A percentile compares a stretch with the other conserved stretches of the same genome.
These are phyloP conservation scores for Parazoanthus atlanticus DNA, from an alignment of 92 coral and sea anemone genomes.

Conservation along the genomic window DNA sequence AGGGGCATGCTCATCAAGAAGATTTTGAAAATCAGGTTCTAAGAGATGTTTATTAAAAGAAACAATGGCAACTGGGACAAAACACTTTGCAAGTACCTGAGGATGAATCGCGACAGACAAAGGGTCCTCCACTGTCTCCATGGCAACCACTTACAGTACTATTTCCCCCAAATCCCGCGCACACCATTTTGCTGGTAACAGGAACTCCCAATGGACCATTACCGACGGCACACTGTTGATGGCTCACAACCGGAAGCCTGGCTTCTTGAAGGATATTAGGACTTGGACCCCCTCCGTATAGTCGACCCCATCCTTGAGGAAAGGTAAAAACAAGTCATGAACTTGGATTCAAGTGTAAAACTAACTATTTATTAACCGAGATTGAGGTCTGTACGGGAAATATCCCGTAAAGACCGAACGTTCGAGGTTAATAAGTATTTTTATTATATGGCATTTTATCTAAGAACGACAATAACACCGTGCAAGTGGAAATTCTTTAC, in stretches of 20 bases:
- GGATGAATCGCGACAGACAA: constrained; percentile 42
- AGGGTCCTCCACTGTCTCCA: constrained; percentile 63
- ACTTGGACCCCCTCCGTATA: background rate
- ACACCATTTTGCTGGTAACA: constrained; percentile 43
- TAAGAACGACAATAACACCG: too few relatives aligned
- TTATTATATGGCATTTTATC: too few relatives aligned
- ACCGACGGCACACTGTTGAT: background rate
- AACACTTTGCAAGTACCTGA: background rate
- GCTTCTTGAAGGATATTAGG: constrained; percentile 48
- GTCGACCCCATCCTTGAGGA: constrained; percentile 27
- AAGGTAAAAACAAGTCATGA: background rate
- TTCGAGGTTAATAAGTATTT: too few relatives aligned
- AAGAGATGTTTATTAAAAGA: background rate
- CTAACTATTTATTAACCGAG: too few relatives aligned
- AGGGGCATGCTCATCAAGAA: too few relatives aligned
- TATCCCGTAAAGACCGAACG: too few relatives aligned
- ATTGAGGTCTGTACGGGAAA: too few relatives aligned
- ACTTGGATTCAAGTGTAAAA: too few relatives aligned
- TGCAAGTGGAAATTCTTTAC: too few relatives aligned
- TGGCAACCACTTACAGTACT: constrained; percentile 48
- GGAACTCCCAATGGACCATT: background rate
- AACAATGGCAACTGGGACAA: background rate
- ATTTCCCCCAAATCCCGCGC: constrained; percentile 56
- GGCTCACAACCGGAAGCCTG: constrained; percentile 40
- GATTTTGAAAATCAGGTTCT: too few relatives aligned